Evolutionary conservation across 37 sponge, comb jelly and placozoan species (phyloP).

Genomic region (Geodia barretti): DNA sequence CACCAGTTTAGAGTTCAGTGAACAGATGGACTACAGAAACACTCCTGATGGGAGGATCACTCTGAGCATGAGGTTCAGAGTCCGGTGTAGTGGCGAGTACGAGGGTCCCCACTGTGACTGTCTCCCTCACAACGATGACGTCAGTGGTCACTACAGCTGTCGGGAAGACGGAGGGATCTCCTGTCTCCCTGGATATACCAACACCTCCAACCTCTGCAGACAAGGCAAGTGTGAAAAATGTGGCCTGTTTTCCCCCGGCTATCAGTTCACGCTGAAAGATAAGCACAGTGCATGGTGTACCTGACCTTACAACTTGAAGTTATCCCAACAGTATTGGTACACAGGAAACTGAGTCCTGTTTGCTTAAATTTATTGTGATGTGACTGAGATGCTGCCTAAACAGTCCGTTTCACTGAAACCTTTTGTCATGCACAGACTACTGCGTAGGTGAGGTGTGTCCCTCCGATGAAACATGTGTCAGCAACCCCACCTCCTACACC

Average conservation of each 20-base stretch:
- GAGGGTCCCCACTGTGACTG: neutral
- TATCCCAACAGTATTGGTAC: too few species aligned
- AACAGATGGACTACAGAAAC: neutral
- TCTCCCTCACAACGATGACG: neutral
- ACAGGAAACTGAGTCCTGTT: too few species aligned
- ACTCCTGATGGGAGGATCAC: neutral
- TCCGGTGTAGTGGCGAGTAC: neutral
- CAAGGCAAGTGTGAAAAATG: neutral
- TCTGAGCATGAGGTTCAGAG: neutral
- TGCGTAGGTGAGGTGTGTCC: neutral
- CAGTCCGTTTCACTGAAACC: too few species aligned
- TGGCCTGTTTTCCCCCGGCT: too few species aligned
- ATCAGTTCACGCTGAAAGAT: too few species aligned
- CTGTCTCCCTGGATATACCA: neutral
- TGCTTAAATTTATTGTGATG: too few species aligned
- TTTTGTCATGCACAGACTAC: too few species aligned
- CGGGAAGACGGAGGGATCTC: neutral
- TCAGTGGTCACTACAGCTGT: constrained; percentile 12
- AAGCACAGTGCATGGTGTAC: too few species aligned
- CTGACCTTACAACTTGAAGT: too few species aligned
- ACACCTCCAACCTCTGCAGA: neutral
- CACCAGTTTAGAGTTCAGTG: neutral
- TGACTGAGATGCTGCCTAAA: too few species aligned
- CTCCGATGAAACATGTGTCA: neutral
- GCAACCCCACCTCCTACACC: too few species aligned